phyloP scores from a whole-genome alignment of 2,113 vertebrate genomes.

The Oryzias javanicus region DNA sequence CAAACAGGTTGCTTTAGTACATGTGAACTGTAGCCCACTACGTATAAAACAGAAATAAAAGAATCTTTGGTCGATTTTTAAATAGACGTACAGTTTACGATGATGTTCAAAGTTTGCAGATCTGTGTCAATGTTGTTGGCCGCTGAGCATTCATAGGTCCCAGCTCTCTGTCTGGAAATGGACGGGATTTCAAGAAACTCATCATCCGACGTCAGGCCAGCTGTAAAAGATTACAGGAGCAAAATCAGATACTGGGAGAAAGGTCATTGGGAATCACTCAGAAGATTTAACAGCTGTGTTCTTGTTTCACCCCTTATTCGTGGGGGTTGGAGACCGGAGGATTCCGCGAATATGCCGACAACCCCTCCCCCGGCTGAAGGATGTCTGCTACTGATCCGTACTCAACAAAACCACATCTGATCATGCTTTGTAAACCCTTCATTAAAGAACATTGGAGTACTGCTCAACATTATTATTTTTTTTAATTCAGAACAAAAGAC shows the following conservation, averaged over 20 bases:
- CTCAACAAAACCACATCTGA: no score
- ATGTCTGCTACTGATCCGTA: no score
- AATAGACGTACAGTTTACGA: conserved; percentile 90
- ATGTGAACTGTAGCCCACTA: neutral
- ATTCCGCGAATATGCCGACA: no score
- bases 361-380: no score
- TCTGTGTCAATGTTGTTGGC: conserved; percentile 90
- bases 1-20: neutral
- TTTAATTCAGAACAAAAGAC: no score
- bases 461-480: no score
- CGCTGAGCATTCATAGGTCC: conserved; percentile 92
- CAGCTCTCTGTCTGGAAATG: conserved; percentile 88
- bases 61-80: neutral
- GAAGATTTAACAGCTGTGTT: conserved; percentile 36
- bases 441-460: no score
- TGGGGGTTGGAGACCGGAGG: no score
- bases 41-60: neutral
- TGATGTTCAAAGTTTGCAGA: conserved; percentile 87
- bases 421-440: no score
- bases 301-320: neutral
- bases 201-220: conserved; percentile 86
- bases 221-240: conserved; percentile 67
- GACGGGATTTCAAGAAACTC: conserved; percentile 93
- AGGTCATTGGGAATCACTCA: conserved; percentile 25
- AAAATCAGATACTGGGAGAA: conserved; percentile 12